Evolutionary conservation across 1,140 invertebrate species (phyloP).

Genomic region (Dreissena polymorpha): DNA sequence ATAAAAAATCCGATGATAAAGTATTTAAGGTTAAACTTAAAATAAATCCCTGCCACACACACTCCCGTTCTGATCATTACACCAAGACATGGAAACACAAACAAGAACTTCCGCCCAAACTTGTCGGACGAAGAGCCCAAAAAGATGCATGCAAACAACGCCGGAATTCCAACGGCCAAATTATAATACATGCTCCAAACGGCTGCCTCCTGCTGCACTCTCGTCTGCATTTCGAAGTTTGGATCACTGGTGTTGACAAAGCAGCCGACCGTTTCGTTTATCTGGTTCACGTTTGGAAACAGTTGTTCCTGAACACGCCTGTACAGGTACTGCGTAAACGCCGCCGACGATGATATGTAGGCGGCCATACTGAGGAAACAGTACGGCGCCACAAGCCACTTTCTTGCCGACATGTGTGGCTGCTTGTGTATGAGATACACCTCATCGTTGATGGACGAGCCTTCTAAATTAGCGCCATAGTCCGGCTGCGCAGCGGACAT

Average conservation of each 20-base stretch:
- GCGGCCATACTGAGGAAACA: constrained; percentile 34
- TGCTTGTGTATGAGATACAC: not conserved
- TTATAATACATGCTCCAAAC: constrained; percentile 27
- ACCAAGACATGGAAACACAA: constrained; percentile 38
- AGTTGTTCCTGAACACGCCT: constrained; percentile 10
- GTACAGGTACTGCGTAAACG: constrained; percentile 34
- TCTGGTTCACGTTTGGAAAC: constrained; percentile 29
- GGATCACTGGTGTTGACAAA: constrained; percentile 32
- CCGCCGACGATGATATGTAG: constrained; percentile 11
- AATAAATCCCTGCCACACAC: constrained; percentile 27
- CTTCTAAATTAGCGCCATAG: not conserved
- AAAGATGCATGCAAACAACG: constrained; percentile 41
- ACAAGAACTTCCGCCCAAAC: constrained; percentile 52
- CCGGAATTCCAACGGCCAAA: constrained; percentile 27
- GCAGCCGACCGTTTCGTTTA: constrained; percentile 18
- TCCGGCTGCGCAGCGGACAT: too few species aligned
- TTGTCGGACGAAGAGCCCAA: constrained; percentile 37
- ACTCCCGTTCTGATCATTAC: constrained; percentile 17
- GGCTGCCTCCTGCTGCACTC: constrained; percentile 30
- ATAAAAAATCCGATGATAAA: constrained; percentile 43
- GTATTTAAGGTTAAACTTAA: constrained; percentile 29
- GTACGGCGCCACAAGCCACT: constrained; percentile 31
- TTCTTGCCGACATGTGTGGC: not conserved
- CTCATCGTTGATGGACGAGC: not conserved
- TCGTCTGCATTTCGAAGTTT: constrained; percentile 9